phyloP scores from a whole-genome alignment of 2,113 vertebrate species.

The Lampris megalopsis region DNA sequence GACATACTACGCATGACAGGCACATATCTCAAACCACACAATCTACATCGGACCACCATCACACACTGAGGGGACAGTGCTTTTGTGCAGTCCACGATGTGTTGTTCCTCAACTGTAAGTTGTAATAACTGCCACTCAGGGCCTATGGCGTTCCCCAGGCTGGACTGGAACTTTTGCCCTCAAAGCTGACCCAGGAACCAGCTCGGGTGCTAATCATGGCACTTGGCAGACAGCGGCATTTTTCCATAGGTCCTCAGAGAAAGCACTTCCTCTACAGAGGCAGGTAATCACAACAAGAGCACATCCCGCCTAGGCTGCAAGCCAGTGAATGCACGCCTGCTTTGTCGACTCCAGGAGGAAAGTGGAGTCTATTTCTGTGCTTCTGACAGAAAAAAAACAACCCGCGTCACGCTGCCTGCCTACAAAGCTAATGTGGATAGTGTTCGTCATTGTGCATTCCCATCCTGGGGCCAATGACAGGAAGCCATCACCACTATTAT shows the following conservation, averaged over 20 bases:
- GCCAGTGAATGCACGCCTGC: constrained; percentile 38
- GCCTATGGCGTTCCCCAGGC: constrained; percentile 69
- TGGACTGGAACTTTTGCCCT: constrained; percentile 64
- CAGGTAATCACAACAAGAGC: constrained; percentile 75
- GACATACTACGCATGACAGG: no score
- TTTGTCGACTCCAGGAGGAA: constrained; percentile 59
- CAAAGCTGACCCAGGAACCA: constrained; percentile 71
- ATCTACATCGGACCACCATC: constrained; percentile 44
- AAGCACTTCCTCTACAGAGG: constrained; percentile 71
- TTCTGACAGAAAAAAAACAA: constrained; percentile 70
- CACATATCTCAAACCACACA: constrained; percentile 48
- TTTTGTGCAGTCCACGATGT: constrained; percentile 22
- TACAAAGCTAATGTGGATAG: constrained; percentile 50
- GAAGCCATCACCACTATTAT: constrained; percentile 55
- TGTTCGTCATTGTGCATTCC: constrained; percentile 50
- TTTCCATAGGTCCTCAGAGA: constrained; percentile 73
- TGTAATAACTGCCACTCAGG: constrained; percentile 60
- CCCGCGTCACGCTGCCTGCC: constrained; percentile 56
- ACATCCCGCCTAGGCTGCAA: constrained; percentile 58
- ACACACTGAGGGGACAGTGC: constrained; percentile 35
- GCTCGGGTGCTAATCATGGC: constrained; percentile 65
- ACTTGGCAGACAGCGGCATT: constrained; percentile 67
- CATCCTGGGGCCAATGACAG: constrained; percentile 56
- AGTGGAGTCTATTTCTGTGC: constrained; percentile 64
- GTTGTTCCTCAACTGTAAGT: constrained; percentile 46